Evolutionary conservation across 2,888 invertebrate genomes (phyloP).

Genomic region (Anodontia alba): DNA sequence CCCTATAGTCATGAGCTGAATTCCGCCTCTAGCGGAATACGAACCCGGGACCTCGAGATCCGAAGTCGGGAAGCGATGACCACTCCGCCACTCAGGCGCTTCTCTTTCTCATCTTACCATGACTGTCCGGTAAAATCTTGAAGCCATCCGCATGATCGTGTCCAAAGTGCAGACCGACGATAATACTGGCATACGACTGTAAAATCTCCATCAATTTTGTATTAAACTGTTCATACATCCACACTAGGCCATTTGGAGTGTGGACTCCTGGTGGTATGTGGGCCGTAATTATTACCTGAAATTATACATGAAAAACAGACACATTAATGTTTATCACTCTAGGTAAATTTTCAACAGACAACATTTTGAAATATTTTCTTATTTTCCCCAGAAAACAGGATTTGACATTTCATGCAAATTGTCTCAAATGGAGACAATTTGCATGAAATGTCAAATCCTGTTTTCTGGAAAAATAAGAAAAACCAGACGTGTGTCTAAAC

Average conservation of each 20-base stretch:
- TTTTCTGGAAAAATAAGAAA: too few species aligned
- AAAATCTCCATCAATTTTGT: conserved; percentile 78
- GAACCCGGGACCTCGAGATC: too few species aligned
- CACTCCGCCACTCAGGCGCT: too few species aligned
- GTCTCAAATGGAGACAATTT: too few species aligned
- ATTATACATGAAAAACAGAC: not conserved
- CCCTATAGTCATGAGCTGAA: too few species aligned
- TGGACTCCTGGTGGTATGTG: conserved; percentile 70
- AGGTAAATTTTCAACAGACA: too few species aligned
- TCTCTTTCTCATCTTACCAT: conserved; percentile 35
- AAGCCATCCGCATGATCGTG: conserved; percentile 82
- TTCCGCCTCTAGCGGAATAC: too few species aligned
- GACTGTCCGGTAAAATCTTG: conserved; percentile 68
- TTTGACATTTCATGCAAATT: too few species aligned
- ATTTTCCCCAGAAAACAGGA: too few species aligned
- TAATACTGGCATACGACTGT: conserved; percentile 78
- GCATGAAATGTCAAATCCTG: too few species aligned
- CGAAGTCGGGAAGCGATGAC: too few species aligned
- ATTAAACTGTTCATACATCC: conserved; percentile 84
- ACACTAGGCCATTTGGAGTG: conserved; percentile 64
- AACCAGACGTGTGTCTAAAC: not conserved
- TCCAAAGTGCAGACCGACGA: conserved; percentile 81
- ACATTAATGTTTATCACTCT: not conserved
- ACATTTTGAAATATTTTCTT: too few species aligned
- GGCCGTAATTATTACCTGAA: conserved; percentile 67